Percentiles rank a stretch among this genome's conserved stretches.
Conservation (phyloP, 2,113 vertebrate genomes). For the Zosterops borbonicus region DNA sequence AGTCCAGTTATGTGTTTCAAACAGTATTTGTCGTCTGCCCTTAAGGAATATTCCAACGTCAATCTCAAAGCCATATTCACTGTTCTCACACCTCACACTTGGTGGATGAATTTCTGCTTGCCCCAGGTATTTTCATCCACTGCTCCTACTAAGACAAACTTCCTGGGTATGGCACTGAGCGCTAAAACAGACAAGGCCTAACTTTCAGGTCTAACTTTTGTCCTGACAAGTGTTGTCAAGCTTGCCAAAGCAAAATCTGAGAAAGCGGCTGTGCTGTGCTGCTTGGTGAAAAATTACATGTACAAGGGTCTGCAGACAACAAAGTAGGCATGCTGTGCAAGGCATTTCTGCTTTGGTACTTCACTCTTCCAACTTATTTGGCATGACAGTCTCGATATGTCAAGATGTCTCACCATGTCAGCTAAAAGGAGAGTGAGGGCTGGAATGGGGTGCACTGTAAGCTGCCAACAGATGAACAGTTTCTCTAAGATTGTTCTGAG, state of each 20-base stretch:
- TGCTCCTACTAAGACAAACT: neutral
- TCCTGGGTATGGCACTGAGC: neutral
- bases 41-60: neutral
- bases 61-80: neutral
- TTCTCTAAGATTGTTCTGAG: neutral
- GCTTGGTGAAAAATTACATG: neutral
- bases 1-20: neutral
- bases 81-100: accelerated
- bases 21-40: neutral
- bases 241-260: neutral
- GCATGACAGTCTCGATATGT: neutral
- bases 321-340: neutral
- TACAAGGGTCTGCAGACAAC: neutral
- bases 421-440: neutral
- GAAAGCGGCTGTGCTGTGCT: neutral
- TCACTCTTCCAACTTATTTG: neutral
- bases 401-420: neutral
- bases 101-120: neutral
- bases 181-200: neutral
- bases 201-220: neutral
- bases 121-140: neutral
- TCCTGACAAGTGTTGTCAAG: neutral
- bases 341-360: neutral
- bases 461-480: neutral
- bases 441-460: neutral